phyloP scores from a whole-genome alignment of 2,113 vertebrate genomes.

The Cyanoliseus patagonus region DNA sequence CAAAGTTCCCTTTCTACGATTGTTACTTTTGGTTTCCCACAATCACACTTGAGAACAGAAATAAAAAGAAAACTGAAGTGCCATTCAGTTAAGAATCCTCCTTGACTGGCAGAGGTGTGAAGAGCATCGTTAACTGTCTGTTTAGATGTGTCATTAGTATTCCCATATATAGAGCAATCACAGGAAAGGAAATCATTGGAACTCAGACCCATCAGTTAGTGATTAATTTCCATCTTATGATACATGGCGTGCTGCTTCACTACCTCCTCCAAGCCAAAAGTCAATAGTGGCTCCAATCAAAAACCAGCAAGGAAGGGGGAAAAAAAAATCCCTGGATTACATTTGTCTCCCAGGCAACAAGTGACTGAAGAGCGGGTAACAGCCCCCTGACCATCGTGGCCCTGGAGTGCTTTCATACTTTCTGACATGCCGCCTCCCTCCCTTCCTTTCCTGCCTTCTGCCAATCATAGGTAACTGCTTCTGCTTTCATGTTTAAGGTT shows the following conservation, averaged over 20 bases:
- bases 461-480: neutral
- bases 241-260: slow-evolving; percentile 21
- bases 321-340: neutral
- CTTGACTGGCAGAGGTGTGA: neutral
- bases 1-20: neutral
- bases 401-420: neutral
- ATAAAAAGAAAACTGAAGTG: neutral
- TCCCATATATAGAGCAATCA: slow-evolving; percentile 42
- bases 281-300: slow-evolving; percentile 24
- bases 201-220: slow-evolving; percentile 59
- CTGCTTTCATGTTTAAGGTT: neutral
- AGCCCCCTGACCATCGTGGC: neutral
- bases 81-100: neutral
- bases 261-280: neutral
- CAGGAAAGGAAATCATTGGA: slow-evolving; percentile 66
- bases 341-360: slow-evolving; percentile 61
- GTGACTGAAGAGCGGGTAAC: neutral
- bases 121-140: neutral
- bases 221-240: slow-evolving; percentile 66
- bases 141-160: slow-evolving; percentile 11
- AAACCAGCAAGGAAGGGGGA: neutral
- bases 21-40: neutral
- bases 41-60: neutral
- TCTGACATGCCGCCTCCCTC: fast-evolving
- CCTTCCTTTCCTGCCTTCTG: neutral